Evolutionary conservation across 2,113 vertebrate species (phyloP), one percentile per base, ranked within the genome.

Genomic region (Tamias sibiricus): DNA sequence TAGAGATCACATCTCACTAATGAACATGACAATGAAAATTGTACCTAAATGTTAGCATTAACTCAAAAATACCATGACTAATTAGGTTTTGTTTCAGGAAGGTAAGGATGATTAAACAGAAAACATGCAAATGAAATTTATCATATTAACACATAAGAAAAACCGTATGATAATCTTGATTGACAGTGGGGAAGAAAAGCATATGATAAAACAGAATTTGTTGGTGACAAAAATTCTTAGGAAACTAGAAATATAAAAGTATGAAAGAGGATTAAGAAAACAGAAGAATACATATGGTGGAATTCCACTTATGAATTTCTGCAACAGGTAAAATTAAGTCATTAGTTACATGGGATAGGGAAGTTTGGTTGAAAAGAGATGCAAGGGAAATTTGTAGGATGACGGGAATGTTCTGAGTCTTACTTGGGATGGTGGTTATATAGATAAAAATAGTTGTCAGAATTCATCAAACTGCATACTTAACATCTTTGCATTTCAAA

Each of bases 51-150:
- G 42, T 74, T 95, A 95, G 6, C 72, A 66, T 92, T 97, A 49
- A 57, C 42, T 80, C 24, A 72, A 72, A 95, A 84, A 64, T 64
- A 30, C 5, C 49, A 37, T 88, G 28, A 90, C 66, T 94, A 79
- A 90, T 90, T 84, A 57, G 19, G 4, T 17, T 32, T 82, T 96
- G 66, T 79, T 42, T 85, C 30, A 77, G 75, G 49, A 95, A 93
- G 71, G 17, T 77, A 54, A 93, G 90, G 47, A 72, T 77, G 82
- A 86, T 86, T 93, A 69, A 95, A 93, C 74, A 94, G 86, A 88
- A 97, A 89, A 93, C 59, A n/a, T 13, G 5, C 76, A 80, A 93
- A 80, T 92, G 76, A 94, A 90, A 90, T 87, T 87, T 14, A 72
- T 87, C 54, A 47, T 13, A 71, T 87, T 82, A 95, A 77, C 24